Evolutionary conservation across 2,797 vertebrate genomes (phyloP).

Genomic region (Diplodus sargus): DNA sequence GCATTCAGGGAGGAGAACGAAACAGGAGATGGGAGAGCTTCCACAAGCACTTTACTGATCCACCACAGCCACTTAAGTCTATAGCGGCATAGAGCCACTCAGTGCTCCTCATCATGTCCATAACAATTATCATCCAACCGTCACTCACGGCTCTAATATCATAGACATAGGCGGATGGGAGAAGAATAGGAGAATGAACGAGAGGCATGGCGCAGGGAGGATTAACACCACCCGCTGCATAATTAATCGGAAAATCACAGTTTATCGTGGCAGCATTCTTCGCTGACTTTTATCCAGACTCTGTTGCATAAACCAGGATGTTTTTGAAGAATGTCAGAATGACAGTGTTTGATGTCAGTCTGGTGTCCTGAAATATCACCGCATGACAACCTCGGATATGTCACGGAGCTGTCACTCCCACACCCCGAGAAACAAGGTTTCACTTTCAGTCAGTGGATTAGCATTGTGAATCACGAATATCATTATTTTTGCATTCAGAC

Average conservation of each 20-base stretch:
- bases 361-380: constrained; percentile 56
- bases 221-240: constrained; percentile 9
- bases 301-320: constrained; percentile 31
- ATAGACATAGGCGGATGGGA: background rate
- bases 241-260: constrained; percentile 30
- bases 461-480: constrained; percentile 45
- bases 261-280: background rate
- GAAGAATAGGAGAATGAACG: constrained; percentile 1
- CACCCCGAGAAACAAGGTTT: constrained; percentile 41
- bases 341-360: constrained; percentile 41
- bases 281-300: constrained; percentile 3
- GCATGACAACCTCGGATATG: constrained; percentile 42
- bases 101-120: constrained; percentile 61
- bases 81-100: constrained; percentile 54
- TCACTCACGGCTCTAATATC: constrained; percentile 41
- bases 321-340: constrained; percentile 26
- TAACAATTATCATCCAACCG: constrained; percentile 67
- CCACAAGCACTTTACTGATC: constrained; percentile 74
- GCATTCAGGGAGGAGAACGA: constrained; percentile 25
- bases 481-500: constrained; percentile 30
- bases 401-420: constrained; percentile 61
- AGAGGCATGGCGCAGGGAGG: background rate
- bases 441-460: constrained; percentile 47
- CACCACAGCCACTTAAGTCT: constrained; percentile 76
- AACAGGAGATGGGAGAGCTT: constrained; percentile 65